These are phyloP conservation scores for Amphilophus citrinellus DNA, from an alignment of 2,113 vertebrate genomes.

Conservation along the genomic window DNA sequence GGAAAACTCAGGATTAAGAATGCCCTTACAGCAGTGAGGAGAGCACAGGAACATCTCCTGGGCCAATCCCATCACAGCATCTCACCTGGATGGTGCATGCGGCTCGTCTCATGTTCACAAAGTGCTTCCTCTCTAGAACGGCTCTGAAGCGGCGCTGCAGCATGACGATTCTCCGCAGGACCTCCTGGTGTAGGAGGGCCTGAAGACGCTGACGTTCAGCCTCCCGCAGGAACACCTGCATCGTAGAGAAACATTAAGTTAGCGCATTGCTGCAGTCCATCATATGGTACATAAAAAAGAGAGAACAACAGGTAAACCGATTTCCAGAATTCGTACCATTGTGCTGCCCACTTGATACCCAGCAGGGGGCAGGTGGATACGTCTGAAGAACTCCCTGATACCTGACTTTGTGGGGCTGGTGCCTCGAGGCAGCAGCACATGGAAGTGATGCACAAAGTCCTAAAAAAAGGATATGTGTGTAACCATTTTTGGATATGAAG, in stretches of 20 bases:
- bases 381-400: constrained; percentile 88
- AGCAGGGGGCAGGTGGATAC: constrained; percentile 85
- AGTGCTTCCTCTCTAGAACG: constrained; percentile 87
- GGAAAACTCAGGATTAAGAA: not conserved
- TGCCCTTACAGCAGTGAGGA: not conserved
- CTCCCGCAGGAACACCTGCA: constrained; percentile 94
- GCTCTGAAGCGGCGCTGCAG: constrained; percentile 91
- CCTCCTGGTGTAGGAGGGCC: constrained; percentile 91
- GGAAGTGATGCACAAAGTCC: constrained; percentile 95
- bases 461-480: constrained; percentile 52
- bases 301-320: not conserved
- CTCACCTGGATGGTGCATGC: constrained; percentile 87
- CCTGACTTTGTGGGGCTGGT: constrained; percentile 86
- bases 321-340: constrained; percentile 82
- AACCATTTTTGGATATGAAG: not conserved
- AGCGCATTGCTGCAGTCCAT: not conserved
- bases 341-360: constrained; percentile 96
- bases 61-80: not conserved
- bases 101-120: constrained; percentile 84
- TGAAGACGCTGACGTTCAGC: constrained; percentile 90
- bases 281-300: not conserved
- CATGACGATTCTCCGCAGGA: constrained; percentile 87
- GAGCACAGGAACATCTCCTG: not conserved
- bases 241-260: not conserved
- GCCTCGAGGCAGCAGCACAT: constrained; percentile 88